A percentile compares a stretch with the other conserved stretches of the same genome.
Evolutionary conservation across 2,113 vertebrate species (phyloP).

Genomic region (Microtus pennsylvanicus): DNA sequence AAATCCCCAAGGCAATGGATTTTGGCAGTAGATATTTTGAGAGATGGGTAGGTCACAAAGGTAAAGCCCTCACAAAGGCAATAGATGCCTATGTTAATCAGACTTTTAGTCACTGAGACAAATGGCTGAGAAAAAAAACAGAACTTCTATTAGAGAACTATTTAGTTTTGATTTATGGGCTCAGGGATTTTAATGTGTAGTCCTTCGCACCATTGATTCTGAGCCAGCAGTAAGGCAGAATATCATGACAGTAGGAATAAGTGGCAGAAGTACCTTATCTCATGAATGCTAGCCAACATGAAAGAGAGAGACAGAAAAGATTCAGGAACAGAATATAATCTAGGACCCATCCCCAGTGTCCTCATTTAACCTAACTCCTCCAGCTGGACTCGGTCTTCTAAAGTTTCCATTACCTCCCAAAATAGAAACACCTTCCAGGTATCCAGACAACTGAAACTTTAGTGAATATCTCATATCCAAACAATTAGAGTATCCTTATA

Average conservation of each 20-base stretch:
- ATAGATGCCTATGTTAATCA: no score
- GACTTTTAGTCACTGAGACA: neutral
- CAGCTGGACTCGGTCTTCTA: neutral
- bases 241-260: neutral
- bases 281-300: neutral
- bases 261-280: neutral
- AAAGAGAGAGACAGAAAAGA: neutral
- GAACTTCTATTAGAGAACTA: no score
- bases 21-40: neutral
- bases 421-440: neutral
- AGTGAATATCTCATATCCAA: neutral
- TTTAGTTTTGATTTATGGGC: neutral
- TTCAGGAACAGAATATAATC: neutral
- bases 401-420: neutral
- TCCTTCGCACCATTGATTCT: neutral
- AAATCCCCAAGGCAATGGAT: neutral
- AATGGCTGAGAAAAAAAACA: neutral
- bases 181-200: no score
- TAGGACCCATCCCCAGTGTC: neutral
- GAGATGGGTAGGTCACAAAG: neutral
- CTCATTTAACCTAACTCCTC: neutral
- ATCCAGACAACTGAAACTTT: neutral
- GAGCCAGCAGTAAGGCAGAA: neutral
- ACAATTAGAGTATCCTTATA: neutral
- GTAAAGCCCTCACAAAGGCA: neutral